A percentile compares a stretch with the other conserved stretches of the same genome.
phyloP scores from a whole-genome alignment of 2,888 invertebrate genomes.

The Mythimna lalbum region DNA sequence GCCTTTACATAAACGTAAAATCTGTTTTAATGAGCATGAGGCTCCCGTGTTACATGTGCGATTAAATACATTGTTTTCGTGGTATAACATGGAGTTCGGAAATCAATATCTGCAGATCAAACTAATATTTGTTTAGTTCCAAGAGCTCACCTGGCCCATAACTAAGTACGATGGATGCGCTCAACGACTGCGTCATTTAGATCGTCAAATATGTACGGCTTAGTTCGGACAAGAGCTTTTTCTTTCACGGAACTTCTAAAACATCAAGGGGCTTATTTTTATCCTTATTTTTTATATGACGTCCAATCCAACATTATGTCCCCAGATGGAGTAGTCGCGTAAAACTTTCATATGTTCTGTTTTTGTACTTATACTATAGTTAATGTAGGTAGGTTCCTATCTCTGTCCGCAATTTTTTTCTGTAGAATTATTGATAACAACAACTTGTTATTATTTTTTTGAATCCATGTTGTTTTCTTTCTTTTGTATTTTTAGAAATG shows the following conservation, averaged over 20 bases:
- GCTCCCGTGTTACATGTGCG: conserved; percentile 12
- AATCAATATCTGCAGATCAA: conserved; percentile 35
- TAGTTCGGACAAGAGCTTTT: conserved; percentile 36
- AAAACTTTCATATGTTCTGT: conserved; percentile 11
- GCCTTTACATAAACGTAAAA: conserved; percentile 38
- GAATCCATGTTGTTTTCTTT: neutral
- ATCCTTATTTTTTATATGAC: conserved; percentile 37
- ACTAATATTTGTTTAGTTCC: conserved; percentile 46
- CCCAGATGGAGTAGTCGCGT: conserved; percentile 12
- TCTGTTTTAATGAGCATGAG: conserved; percentile 35
- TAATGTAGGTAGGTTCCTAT: conserved; percentile 2
- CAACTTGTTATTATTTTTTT: neutral
- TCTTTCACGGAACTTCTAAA: conserved; percentile 35
- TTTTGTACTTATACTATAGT: conserved; percentile 16
- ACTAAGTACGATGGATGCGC: conserved; percentile 32
- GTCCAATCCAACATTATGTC: neutral
- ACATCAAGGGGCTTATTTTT: conserved; percentile 46
- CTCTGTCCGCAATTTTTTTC: neutral
- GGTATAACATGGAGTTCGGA: conserved; percentile 6
- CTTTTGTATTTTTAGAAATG: neutral
- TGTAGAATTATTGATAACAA: conserved; percentile 9
- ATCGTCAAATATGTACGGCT: conserved; percentile 52
- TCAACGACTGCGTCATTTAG: conserved; percentile 32
- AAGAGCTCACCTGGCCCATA: conserved; percentile 26
- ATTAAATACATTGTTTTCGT: conserved; percentile 10